Percentiles rank a stretch among this genome's conserved stretches.
phyloP scores from a whole-genome alignment of 2,113 vertebrate genomes.

The Callithrix jacchus region DNA sequence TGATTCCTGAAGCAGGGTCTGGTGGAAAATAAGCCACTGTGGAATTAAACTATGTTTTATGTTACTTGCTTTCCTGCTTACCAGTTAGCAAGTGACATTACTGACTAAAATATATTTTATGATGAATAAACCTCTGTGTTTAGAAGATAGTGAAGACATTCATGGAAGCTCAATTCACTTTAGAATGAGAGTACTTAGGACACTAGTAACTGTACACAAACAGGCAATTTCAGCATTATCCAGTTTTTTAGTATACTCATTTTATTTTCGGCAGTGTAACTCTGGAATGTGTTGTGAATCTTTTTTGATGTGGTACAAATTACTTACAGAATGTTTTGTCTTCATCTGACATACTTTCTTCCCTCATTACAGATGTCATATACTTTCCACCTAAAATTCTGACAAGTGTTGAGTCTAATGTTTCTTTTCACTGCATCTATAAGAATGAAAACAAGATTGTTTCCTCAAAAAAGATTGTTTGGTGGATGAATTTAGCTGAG shows the following conservation, averaged over 20 bases:
- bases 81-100: background rate
- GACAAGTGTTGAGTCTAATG: constrained; percentile 85
- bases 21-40: background rate
- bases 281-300: background rate
- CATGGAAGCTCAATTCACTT: background rate
- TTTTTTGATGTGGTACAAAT: background rate
- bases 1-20: background rate
- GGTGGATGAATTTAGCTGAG: constrained; percentile 89
- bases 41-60: background rate
- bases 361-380: constrained; percentile 83
- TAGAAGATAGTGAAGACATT: background rate
- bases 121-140: background rate
- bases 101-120: background rate
- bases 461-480: constrained; percentile 83
- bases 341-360: background rate
- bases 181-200: background rate
- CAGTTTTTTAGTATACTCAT: background rate
- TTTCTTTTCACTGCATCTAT: constrained; percentile 90
- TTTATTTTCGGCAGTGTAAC: background rate
- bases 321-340: background rate
- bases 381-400: constrained; percentile 91
- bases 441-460: constrained; percentile 84
- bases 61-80: background rate
- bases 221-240: background rate
- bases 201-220: accelerated